A percentile compares a stretch with the other conserved stretches of the same genome.
These are phyloP conservation scores for Zenarchopterus dispar DNA, from an alignment of 2,797 vertebrate species.

Conservation along the genomic window DNA sequence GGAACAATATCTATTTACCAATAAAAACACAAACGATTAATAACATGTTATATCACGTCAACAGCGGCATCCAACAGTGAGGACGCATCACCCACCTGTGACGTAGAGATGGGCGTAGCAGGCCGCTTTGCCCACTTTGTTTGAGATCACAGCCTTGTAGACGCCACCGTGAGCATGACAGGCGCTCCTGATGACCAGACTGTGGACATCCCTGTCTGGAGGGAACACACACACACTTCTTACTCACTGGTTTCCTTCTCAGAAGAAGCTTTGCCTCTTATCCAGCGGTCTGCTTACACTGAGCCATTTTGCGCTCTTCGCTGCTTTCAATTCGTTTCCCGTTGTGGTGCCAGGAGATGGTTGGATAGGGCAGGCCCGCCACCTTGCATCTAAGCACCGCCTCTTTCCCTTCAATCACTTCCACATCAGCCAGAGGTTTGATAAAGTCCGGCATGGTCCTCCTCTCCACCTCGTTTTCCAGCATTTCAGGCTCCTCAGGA, in stretches of 20 bases:
- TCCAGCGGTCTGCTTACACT: conserved; percentile 82
- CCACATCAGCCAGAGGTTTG: conserved; percentile 89
- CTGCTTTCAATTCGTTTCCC: conserved; percentile 90
- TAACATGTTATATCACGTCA: background rate
- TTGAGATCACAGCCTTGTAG: conserved; percentile 96
- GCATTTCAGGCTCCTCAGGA: conserved; percentile 91
- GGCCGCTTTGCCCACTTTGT: conserved; percentile 94
- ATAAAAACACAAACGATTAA: background rate
- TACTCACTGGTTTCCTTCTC: background rate
- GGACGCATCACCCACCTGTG: conserved; percentile 82
- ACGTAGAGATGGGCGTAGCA: conserved; percentile 96
- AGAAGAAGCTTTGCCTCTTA: fast-evolving
- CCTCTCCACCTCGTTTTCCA: conserved; percentile 87
- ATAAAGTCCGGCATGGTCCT: conserved; percentile 95
- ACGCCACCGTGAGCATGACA: conserved; percentile 91
- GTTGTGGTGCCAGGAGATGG: conserved; percentile 96
- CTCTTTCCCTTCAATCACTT: conserved; percentile 91
- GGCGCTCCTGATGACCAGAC: conserved; percentile 86
- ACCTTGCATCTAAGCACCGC: conserved; percentile 90
- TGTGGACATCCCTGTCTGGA: conserved; percentile 94
- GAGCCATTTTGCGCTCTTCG: conserved; percentile 91
- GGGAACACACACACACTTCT: conserved; percentile 50
- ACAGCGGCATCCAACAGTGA: background rate
- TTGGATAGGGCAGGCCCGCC: conserved; percentile 91
- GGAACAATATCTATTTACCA: conserved; percentile 88